Evolutionary conservation across 2,888 invertebrate species (phyloP).

Genomic region (Tigriopus californicus): DNA sequence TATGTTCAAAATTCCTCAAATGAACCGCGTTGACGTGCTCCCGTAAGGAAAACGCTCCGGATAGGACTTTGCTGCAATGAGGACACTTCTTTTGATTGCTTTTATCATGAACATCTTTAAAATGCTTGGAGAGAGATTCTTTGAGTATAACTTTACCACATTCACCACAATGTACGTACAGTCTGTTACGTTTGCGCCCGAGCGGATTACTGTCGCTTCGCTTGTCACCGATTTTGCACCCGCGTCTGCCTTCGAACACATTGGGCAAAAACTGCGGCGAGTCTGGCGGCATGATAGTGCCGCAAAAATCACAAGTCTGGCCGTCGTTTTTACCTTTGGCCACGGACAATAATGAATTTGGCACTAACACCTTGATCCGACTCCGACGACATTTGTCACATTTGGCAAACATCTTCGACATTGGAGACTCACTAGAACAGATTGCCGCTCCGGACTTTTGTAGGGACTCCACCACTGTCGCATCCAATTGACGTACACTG

Average conservation of each 20-base stretch:
- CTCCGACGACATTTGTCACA: background rate
- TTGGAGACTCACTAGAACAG: background rate
- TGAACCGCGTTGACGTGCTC: background rate
- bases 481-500: background rate
- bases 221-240: background rate
- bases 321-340: background rate
- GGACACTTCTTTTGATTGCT: background rate
- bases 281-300: background rate
- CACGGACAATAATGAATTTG: background rate
- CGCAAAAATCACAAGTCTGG: background rate
- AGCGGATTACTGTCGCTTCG: no score
- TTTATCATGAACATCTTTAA: background rate
- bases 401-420: background rate
- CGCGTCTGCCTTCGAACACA: no score
- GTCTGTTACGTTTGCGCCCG: background rate
- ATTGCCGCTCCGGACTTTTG: background rate
- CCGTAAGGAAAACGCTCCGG: background rate
- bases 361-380: background rate
- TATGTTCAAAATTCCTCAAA: background rate
- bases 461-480: background rate
- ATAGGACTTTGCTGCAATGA: background rate
- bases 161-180: background rate
- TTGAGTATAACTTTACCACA: background rate
- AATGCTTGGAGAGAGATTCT: background rate
- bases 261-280: no score